Base-by-base conservation (phyloP, 2,113 vertebrate species). In the Mormyrus iriodes region DNA sequence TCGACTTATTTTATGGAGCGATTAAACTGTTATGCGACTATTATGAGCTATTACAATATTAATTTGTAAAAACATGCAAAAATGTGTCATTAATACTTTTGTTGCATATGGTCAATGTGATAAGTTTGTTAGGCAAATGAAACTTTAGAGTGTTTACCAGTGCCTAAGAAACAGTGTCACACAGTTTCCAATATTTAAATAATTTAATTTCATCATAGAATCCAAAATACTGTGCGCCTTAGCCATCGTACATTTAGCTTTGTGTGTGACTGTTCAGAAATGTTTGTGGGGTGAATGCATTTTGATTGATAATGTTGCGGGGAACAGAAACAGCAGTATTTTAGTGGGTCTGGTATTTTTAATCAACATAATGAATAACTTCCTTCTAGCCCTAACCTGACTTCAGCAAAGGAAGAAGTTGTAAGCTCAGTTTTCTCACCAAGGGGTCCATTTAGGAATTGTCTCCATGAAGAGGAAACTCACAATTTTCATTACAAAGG, bases 401-500 rank as follows among this genome's bases (percentile, higher is more conserved):
- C 87, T 87, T 92, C 44, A 51, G 31, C 84, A 8, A 88, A 92
- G 90, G 92, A 91, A 91, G 93, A 90, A 91, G 88, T 87, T 89
- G 88, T 89, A 89, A 85, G 91, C 92, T 92, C 92, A 90, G 53
- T 88, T 90, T 91, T 88, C 88, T 94, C 93, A 95, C 92, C 94
- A 90, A 86, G 88, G 91, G 92, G 91, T 94, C 96, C 93, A 95
- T 95, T 95, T 95, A 94, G 94, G 94, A 94, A 92, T 95, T 94
- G 91, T 92, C 92, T 90, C 92, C 93, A 93, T 94, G 92, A 94
- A 90, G 51, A 94, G 94, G 94, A 97, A 96, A 95, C 90, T 91
- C 89, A 88, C 46, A 7, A 92, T 97, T 97, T 96, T 92, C 95
- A 94, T 94, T 89, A 96, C 94, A 97, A 97, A 91, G 17, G 39